Conservation (phyloP, 2,113 vertebrate species). For the Dascyllus trimaculatus region DNA sequence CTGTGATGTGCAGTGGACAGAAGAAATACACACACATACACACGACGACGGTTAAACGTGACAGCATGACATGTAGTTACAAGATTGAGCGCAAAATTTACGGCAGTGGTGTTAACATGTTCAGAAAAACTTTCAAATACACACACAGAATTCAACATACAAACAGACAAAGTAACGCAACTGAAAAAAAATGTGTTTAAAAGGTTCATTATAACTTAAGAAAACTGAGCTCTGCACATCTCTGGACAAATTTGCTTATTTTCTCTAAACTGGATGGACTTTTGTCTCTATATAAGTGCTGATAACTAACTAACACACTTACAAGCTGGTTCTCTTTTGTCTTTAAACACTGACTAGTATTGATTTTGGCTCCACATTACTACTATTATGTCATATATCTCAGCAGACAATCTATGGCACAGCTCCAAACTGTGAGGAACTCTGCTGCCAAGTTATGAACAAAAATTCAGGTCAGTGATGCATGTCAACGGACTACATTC, state of each 20-base stretch:
- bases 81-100: background rate
- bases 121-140: background rate
- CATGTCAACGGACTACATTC: slow-evolving; percentile 9
- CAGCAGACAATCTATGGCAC: slow-evolving; percentile 9
- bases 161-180: slow-evolving; percentile 17
- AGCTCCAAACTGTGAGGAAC: slow-evolving; percentile 11
- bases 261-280: background rate
- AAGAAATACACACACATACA: slow-evolving; percentile 79
- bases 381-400: slow-evolving; percentile 3
- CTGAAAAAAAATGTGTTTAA: background rate
- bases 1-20: slow-evolving; percentile 84
- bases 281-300: background rate
- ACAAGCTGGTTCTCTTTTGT: background rate
- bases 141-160: background rate
- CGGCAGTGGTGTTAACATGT: background rate
- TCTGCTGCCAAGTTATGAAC: slow-evolving; percentile 23
- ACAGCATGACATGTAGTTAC: slow-evolving; percentile 27
- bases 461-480: background rate
- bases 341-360: slow-evolving; percentile 13
- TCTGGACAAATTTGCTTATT: background rate
- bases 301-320: background rate
- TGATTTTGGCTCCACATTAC: slow-evolving; percentile 1
- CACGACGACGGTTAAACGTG: slow-evolving; percentile 59
- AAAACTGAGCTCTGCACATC: background rate
- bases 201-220: background rate